These are phyloP conservation scores for Mellilla xanthometata DNA, from an alignment of 2,888 invertebrate genomes.

Conservation along the genomic window DNA sequence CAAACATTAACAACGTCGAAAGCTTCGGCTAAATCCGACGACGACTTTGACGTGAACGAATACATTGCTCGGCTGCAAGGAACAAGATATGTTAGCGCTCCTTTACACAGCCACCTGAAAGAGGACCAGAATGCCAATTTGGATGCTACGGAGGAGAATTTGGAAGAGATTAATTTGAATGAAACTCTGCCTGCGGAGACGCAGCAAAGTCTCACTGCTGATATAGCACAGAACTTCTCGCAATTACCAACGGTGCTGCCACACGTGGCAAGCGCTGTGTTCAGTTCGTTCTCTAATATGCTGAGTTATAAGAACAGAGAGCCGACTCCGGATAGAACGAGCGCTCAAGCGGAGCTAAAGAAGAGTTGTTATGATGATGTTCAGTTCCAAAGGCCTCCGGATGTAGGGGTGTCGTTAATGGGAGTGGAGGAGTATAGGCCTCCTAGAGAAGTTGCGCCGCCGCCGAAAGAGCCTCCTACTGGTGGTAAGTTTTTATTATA, in stretches of 20 bases:
- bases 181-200: conserved; percentile 46
- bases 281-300: conserved; percentile 84
- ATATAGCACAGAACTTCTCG: conserved; percentile 80
- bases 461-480: conserved; percentile 60
- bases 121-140: conserved; percentile 77
- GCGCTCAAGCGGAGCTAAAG: conserved; percentile 6
- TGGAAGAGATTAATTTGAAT: conserved; percentile 69
- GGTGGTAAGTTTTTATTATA: conserved; percentile 50
- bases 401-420: conserved; percentile 41
- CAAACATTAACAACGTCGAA: conserved; percentile 42
- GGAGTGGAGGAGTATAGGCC: conserved; percentile 42
- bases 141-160: conserved; percentile 61
- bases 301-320: conserved; percentile 64
- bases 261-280: conserved; percentile 84
- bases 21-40: conserved; percentile 53
- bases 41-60: conserved; percentile 77
- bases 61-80: conserved; percentile 75
- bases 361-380: conserved; percentile 38
- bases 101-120: conserved; percentile 61
- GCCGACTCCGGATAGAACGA: conserved; percentile 54
- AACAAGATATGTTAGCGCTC: conserved; percentile 71
- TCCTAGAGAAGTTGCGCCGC: conserved; percentile 52
- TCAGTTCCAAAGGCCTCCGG: conserved; percentile 30
- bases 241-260: conserved; percentile 83
- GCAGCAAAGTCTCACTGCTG: conserved; percentile 68